These are phyloP conservation scores for Rhadinocentrus ornatus DNA, from an alignment of 2,797 vertebrate species.

Conservation along the genomic window DNA sequence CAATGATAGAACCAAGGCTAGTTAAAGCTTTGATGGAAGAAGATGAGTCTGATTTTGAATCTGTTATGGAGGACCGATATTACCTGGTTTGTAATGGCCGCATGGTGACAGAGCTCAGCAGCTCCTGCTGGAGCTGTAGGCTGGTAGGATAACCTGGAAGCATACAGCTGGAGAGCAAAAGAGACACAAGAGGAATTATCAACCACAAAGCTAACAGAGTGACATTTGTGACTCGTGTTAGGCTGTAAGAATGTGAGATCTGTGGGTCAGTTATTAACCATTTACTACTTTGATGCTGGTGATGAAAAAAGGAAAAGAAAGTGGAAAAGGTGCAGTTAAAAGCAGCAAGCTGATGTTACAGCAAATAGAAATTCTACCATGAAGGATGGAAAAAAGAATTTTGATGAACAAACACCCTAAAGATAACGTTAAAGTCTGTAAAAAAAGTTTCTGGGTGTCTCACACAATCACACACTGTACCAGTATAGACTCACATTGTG, in stretches of 20 bases:
- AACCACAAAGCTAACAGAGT: slow-evolving; percentile 19
- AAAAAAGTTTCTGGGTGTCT: not conserved
- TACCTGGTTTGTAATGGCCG: slow-evolving; percentile 92
- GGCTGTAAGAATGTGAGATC: not conserved
- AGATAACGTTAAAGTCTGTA: not conserved
- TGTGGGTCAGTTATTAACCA: not conserved
- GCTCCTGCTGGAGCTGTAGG: slow-evolving; percentile 85
- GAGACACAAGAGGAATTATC: not conserved
- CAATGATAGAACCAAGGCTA: too few relatives aligned
- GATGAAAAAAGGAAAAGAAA: not conserved
- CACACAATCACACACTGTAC: slow-evolving; percentile 32
- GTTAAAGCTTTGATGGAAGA: too few relatives aligned
- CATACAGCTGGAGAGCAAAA: slow-evolving; percentile 84
- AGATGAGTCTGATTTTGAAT: too few relatives aligned
- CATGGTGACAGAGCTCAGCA: slow-evolving; percentile 88
- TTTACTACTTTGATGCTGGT: not conserved
- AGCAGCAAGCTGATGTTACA: slow-evolving; percentile 5
- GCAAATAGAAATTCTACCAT: not conserved
- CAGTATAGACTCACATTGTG: slow-evolving; percentile 73
- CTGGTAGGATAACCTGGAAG: slow-evolving; percentile 94
- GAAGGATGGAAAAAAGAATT: slow-evolving; percentile 1
- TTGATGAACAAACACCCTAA: slow-evolving; percentile 1
- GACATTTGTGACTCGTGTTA: accelerated
- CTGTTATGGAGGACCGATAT: not conserved
- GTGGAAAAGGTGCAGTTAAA: not conserved